These are phyloP conservation scores for Copsychus sechellarum DNA, from an alignment of 2,113 vertebrate species.

Conservation along the genomic window DNA sequence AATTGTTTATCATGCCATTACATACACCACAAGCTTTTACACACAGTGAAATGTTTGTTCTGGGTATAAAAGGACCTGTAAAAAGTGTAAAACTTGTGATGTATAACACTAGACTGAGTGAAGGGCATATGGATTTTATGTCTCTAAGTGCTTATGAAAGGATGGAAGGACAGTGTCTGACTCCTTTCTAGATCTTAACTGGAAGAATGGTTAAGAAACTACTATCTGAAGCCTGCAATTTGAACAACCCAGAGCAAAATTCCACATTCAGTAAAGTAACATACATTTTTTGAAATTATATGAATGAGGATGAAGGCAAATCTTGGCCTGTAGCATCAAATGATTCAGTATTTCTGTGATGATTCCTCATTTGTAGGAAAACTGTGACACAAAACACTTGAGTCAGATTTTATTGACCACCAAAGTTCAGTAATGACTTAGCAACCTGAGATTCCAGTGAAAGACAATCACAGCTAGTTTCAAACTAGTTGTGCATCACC, in stretches of 20 bases:
- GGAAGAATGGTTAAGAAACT: neutral
- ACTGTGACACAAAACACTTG: neutral
- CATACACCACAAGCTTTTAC: conserved; percentile 55
- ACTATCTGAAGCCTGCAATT: neutral
- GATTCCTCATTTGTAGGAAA: neutral
- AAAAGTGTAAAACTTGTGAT: conserved; percentile 50
- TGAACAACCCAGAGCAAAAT: neutral
- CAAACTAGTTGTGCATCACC: fast-evolving
- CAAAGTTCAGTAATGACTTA: neutral
- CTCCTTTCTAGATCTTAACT: neutral
- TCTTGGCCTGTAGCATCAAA: neutral
- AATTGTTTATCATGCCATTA: conserved; percentile 48
- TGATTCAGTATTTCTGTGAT: neutral
- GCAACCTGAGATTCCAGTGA: neutral
- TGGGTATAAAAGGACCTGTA: conserved; percentile 33
- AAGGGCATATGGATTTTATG: conserved; percentile 1
- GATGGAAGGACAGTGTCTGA: neutral
- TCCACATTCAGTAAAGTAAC: neutral
- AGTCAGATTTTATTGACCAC: neutral
- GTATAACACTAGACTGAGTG: neutral
- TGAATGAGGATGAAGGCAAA: neutral
- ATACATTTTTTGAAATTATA: neutral
- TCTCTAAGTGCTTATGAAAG: neutral
- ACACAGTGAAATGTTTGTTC: conserved; percentile 6
- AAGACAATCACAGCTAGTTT: neutral